Evolutionary conservation across 2,888 invertebrate species (phyloP).

Genomic region (Epirrhoe tristata): DNA sequence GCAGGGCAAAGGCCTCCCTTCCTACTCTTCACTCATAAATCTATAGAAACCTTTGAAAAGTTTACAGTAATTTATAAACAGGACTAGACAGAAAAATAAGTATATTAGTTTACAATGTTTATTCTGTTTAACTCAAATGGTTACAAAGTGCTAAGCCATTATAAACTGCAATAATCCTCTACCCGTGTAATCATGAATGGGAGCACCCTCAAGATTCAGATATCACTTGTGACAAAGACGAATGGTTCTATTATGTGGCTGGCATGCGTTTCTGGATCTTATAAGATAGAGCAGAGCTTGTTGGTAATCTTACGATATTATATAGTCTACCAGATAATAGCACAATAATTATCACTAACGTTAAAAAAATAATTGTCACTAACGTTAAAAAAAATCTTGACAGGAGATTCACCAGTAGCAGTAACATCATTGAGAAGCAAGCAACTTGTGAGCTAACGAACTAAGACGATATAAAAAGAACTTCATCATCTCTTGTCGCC

Average conservation of each 20-base stretch:
- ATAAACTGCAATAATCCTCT: conserved; percentile 3
- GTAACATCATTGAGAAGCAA: too few species aligned
- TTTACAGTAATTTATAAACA: too few species aligned
- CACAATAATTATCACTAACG: too few species aligned
- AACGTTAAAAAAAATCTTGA: neutral
- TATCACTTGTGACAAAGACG: conserved; percentile 49
- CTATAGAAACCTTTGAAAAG: too few species aligned
- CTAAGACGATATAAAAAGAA: too few species aligned
- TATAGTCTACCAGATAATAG: neutral
- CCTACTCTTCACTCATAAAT: too few species aligned
- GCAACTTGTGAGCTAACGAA: too few species aligned
- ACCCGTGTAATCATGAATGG: conserved; percentile 12
- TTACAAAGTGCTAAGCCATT: neutral
- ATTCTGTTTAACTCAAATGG: neutral
- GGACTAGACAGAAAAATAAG: too few species aligned
- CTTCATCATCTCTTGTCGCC: too few species aligned
- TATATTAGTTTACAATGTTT: neutral
- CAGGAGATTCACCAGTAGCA: too few species aligned
- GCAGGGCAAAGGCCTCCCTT: too few species aligned
- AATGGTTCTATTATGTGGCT: conserved; percentile 46
- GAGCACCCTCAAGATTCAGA: conserved; percentile 28
- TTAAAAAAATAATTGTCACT: neutral
- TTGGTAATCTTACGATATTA: neutral
- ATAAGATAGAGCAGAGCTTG: neutral
- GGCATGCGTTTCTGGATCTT: conserved; percentile 29